Conservation (phyloP, 2,113 vertebrate species). For the Apteryx mantelli region DNA sequence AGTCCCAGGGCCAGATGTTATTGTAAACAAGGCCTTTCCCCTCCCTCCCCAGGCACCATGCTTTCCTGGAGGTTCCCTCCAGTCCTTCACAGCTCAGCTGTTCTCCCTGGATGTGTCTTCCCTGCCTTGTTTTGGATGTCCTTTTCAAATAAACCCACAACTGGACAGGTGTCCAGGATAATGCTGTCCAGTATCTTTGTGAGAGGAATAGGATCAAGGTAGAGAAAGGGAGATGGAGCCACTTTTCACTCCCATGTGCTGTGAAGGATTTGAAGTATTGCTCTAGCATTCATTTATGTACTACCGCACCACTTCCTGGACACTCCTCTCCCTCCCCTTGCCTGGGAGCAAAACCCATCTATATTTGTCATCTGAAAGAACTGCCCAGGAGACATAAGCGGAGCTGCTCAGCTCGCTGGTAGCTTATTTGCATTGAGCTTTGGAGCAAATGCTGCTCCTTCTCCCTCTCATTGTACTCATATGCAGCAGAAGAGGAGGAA, state of each 20-base stretch:
- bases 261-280: neutral
- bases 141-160: neutral
- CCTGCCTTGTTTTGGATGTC: neutral
- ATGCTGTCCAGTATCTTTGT: neutral
- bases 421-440: neutral
- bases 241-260: neutral
- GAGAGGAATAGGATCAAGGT: neutral
- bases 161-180: neutral
- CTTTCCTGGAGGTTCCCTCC: neutral
- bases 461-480: neutral
- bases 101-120: neutral
- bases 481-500: neutral
- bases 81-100: neutral
- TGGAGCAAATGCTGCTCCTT: neutral
- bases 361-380: neutral
- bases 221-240: neutral
- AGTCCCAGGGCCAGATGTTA: neutral
- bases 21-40: constrained; percentile 46
- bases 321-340: neutral
- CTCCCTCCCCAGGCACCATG: neutral
- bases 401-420: neutral
- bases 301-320: neutral
- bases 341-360: neutral
- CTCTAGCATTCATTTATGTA: neutral
- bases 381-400: fast-evolving